These are phyloP conservation scores for Hylia prasina DNA, from an alignment of 2,113 vertebrate species.

Conservation along the genomic window DNA sequence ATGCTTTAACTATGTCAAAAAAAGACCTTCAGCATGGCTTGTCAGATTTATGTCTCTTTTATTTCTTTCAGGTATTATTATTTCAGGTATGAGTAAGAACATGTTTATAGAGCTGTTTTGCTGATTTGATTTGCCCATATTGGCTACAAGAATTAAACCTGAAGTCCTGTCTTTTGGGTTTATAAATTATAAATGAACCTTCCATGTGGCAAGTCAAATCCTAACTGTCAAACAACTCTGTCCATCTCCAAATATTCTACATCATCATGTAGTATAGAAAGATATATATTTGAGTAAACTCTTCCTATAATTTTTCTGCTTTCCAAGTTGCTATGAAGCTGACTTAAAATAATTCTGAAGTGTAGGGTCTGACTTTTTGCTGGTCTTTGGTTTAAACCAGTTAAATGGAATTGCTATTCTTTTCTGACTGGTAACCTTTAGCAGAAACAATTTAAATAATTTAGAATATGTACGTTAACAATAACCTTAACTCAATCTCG, in stretches of 20 bases:
- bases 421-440: neutral
- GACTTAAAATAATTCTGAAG: neutral
- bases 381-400: neutral
- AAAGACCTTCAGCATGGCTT: neutral
- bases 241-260: neutral
- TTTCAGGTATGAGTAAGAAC: neutral
- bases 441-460: slow-evolving; percentile 26
- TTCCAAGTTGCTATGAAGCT: neutral
- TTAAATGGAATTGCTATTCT: neutral
- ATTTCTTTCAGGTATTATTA: neutral
- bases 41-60: neutral
- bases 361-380: neutral
- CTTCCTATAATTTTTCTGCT: neutral
- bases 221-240: neutral
- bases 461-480: slow-evolving; percentile 9
- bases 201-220: neutral
- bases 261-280: neutral
- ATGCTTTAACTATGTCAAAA: neutral
- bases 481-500: neutral
- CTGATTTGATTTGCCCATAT: neutral
- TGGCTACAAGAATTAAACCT: neutral
- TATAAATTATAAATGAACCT: neutral
- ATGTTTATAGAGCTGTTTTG: neutral
- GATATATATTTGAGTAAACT: neutral
- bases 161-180: neutral